These are phyloP conservation scores for Tricholaema leucomelas DNA, from an alignment of 2,113 vertebrate species.

Conservation along the genomic window DNA sequence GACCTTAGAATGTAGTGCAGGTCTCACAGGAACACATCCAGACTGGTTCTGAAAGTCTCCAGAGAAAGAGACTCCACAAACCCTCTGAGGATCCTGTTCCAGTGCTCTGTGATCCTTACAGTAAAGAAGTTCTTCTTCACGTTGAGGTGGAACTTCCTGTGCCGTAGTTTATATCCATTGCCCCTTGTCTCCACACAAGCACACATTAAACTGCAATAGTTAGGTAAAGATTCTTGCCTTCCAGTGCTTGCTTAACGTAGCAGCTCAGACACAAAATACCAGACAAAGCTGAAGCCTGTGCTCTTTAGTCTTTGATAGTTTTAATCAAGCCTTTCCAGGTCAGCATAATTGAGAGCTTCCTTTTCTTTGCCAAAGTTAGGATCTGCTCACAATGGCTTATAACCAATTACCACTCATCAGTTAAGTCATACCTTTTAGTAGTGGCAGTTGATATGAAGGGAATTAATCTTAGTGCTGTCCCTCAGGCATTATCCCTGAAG, in stretches of 20 bases:
- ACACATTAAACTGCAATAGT: neutral
- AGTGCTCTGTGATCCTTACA: too few relatives aligned
- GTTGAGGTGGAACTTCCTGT: too few relatives aligned
- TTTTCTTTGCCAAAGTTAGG: neutral
- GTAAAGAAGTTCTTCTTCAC: too few relatives aligned
- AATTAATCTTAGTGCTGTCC: conserved; percentile 16
- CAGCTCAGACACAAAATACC: neutral
- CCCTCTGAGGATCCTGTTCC: too few relatives aligned
- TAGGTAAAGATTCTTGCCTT: neutral
- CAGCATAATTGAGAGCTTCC: neutral
- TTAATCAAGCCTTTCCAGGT: neutral
- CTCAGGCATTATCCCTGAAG: neutral
- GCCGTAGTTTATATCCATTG: too few relatives aligned
- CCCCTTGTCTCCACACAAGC: neutral
- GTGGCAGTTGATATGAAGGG: conserved; percentile 9
- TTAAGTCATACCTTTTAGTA: neutral
- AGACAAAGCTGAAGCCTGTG: neutral
- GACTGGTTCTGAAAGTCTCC: too few relatives aligned
- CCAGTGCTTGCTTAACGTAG: neutral
- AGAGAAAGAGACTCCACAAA: too few relatives aligned
- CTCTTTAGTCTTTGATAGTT: neutral
- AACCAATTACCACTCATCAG: neutral
- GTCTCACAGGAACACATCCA: too few relatives aligned
- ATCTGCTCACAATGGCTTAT: neutral
- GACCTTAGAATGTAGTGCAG: too few relatives aligned